A percentile compares a stretch with the other conserved stretches of the same genome.
phyloP scores from a whole-genome alignment of 2,113 vertebrate genomes.

The Odocoileus hemionus region DNA sequence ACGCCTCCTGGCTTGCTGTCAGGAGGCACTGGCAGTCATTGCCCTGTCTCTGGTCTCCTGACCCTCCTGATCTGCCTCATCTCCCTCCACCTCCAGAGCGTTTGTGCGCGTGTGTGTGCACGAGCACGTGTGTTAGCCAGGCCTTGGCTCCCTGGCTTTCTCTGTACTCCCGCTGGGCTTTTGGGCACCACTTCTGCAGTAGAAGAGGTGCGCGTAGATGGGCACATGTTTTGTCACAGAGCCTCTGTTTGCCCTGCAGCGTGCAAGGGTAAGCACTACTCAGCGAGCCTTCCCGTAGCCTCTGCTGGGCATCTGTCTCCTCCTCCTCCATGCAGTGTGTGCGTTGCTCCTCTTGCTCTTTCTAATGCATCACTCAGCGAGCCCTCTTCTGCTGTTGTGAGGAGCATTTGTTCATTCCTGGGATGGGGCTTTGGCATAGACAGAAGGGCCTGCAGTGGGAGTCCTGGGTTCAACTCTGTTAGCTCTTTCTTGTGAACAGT shows the following conservation, averaged over 20 bases:
- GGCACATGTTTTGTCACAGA: fast-evolving
- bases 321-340: fast-evolving
- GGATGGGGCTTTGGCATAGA: not conserved
- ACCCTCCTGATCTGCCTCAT: fast-evolving
- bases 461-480: not conserved
- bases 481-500: not conserved
- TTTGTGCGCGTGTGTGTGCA: fast-evolving
- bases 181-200: not conserved
- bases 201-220: not conserved
- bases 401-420: not conserved
- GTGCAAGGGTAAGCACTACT: fast-evolving
- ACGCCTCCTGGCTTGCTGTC: too few species aligned
- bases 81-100: fast-evolving
- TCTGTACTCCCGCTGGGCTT: fast-evolving
- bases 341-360: not conserved
- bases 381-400: fast-evolving
- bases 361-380: fast-evolving
- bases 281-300: fast-evolving
- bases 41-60: not conserved
- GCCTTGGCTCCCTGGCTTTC: not conserved
- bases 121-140: fast-evolving
- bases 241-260: not conserved
- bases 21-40: fast-evolving
- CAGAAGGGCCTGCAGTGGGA: not conserved
- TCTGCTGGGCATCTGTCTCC: not conserved